phyloP scores from a whole-genome alignment of 1,140 invertebrate genomes.

The Polyergus mexicanus region DNA sequence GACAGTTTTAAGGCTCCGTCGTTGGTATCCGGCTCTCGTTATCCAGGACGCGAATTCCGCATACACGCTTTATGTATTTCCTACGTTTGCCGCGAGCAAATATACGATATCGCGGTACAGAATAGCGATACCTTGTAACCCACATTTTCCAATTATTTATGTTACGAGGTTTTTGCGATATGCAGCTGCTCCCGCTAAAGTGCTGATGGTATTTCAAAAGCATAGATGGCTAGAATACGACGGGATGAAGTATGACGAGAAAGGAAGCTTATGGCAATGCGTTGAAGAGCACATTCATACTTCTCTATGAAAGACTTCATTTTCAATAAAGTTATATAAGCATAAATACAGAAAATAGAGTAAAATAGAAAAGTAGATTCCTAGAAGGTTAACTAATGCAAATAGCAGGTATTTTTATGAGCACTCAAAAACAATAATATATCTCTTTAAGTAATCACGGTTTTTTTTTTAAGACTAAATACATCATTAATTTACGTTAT shows the following conservation, averaged over 20 bases:
- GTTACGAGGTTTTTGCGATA: slow-evolving; percentile 4
- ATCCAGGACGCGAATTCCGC: slow-evolving; percentile 56
- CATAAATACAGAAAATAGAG: neutral
- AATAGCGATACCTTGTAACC: slow-evolving; percentile 53
- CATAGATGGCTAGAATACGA: neutral
- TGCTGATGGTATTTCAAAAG: slow-evolving; percentile 22
- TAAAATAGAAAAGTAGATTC: neutral
- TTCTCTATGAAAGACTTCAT: neutral
- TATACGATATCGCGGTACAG: slow-evolving; percentile 11
- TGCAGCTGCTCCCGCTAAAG: neutral
- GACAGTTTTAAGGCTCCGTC: slow-evolving; percentile 75
- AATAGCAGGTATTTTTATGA: neutral
- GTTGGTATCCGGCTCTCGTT: slow-evolving; percentile 58
- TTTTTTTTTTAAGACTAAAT: neutral
- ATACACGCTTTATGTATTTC: slow-evolving; percentile 29
- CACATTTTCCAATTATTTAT: slow-evolving; percentile 63
- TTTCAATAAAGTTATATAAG: neutral
- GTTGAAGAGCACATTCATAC: neutral
- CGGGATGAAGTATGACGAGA: slow-evolving; percentile 2
- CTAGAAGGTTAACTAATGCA: neutral
- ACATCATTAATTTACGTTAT: neutral
- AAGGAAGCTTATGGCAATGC: neutral
- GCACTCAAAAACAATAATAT: neutral
- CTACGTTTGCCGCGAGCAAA: slow-evolving; percentile 32
- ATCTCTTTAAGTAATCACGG: neutral